Conservation (phyloP, 2,888 invertebrate genomes). For the Euplagia quadripunctaria region DNA sequence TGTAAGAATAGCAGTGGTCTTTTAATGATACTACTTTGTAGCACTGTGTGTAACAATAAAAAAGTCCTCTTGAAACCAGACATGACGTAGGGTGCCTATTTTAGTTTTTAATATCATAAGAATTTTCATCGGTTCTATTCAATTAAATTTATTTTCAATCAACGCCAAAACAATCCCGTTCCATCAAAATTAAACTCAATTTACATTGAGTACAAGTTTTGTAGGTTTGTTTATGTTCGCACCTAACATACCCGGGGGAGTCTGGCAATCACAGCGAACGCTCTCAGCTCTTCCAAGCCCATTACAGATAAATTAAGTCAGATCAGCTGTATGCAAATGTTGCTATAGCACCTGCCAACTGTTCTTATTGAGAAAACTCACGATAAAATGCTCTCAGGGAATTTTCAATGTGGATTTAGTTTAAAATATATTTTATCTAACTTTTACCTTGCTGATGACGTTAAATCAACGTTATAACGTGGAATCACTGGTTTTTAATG, state of each 20-base stretch:
- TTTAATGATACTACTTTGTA: not conserved
- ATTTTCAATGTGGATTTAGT: constrained; percentile 18
- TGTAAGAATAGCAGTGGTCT: not conserved
- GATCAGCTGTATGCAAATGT: constrained; percentile 72
- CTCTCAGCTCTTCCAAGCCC: constrained; percentile 76
- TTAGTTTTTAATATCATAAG: not conserved
- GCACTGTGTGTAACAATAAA: not conserved
- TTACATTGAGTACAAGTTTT: constrained; percentile 36
- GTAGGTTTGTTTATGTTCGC: constrained; percentile 50
- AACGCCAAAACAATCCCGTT: constrained; percentile 21
- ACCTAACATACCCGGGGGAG: constrained; percentile 68
- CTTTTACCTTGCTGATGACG: not conserved
- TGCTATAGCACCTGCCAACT: constrained; percentile 47
- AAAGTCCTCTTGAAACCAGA: not conserved
- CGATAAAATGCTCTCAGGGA: constrained; percentile 38
- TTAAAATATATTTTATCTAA: constrained; percentile 9
- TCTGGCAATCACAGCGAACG: constrained; percentile 80
- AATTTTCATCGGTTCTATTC: not conserved
- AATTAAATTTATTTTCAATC: constrained; percentile 22
- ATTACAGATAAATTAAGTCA: constrained; percentile 83
- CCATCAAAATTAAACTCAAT: constrained; percentile 26
- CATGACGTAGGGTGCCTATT: not conserved
- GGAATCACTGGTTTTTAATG: too few species aligned
- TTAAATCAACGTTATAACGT: not conserved
- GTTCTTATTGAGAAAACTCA: constrained; percentile 46